A percentile compares a stretch with the other conserved stretches of the same genome.
Evolutionary conservation across 2,888 invertebrate species (phyloP).

Genomic region (Taenaris catops): DNA sequence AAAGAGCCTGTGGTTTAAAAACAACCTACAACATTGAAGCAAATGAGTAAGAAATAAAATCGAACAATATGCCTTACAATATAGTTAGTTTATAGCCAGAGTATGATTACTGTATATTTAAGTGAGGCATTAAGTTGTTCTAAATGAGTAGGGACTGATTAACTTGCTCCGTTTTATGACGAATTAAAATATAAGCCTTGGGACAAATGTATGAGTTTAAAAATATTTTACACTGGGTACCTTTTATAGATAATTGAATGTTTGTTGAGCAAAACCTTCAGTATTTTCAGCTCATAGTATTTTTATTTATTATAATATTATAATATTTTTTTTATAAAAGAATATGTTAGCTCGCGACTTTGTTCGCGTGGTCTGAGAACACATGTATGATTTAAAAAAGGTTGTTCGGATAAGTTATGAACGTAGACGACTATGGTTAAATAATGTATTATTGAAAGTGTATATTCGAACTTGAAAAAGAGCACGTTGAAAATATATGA

Average conservation of each 20-base stretch:
- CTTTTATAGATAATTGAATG: conserved; percentile 5
- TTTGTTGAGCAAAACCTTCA: conserved; percentile 1
- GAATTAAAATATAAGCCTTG: conserved; percentile 9
- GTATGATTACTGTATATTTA: conserved; percentile 30
- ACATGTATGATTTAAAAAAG: no score
- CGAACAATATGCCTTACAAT: conserved; percentile 41
- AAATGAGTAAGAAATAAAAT: conserved; percentile 36
- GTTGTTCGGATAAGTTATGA: no score
- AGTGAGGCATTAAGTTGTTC: conserved; percentile 31
- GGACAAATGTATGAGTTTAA: conserved; percentile 2
- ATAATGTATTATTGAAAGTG: no score
- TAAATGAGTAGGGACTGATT: conserved; percentile 32
- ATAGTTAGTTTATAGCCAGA: conserved; percentile 36
- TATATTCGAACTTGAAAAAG: no score
- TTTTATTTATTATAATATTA: no score
- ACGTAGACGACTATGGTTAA: no score
- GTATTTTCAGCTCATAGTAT: no score
- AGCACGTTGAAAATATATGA: no score
- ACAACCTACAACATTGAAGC: conserved; percentile 29
- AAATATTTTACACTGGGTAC: conserved; percentile 2
- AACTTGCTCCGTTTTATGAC: conserved; percentile 31
- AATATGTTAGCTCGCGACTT: no score
- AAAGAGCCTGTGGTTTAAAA: conserved; percentile 19
- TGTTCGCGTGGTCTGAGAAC: no score
- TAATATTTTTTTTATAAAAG: no score